Evolutionary conservation across 2,888 invertebrate genomes (phyloP), one percentile per base, ranked within the genome.

Genomic region (Eurois occulta): DNA sequence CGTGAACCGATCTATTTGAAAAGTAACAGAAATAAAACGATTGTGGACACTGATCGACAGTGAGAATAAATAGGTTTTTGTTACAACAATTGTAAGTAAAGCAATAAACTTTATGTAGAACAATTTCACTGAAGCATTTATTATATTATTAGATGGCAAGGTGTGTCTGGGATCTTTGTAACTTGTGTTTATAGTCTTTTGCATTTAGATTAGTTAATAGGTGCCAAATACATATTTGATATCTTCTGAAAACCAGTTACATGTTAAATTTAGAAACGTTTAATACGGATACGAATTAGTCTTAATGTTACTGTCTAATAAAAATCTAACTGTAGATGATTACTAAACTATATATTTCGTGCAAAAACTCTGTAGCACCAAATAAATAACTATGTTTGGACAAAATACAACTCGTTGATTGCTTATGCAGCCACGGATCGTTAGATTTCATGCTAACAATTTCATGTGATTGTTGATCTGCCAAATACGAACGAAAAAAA

Each of bases 1-100:
- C 92, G 91, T 92, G 91, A 91, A 91, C 87, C 90, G 88, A 92
- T 93, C 89, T 92, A 90, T 92, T 93, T 92, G 90, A 88, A 90
- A 90, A 88, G 87, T 87, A 89, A 90, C 83, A 90, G 87, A 88
- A 89, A 88, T 90, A 91, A 91, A 90, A 89, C 86, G 86, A 88
- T 79, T 81, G 70, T 80, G 77, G 81, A 78, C 80, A 82, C 70
- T 83, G 89, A 89, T 86, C 85, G 85, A 86, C 84, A 84, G 86
- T 85, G 80, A 88, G 89, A 88, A 88, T 86, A 86, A 86, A 87
- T 83, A 84, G 75, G 84, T 87, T 87, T 91, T 91, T 88, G 88
- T 84, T 78, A 71, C 60, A 72, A 71, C 80, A 87, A 80, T 87
- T 78, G 87, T 86, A 88, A 89, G 87, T 88, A 83, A 86, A 88